Evolutionary conservation across 2,113 vertebrate species (phyloP).

Genomic region (Myanophis thanlyinensis): DNA sequence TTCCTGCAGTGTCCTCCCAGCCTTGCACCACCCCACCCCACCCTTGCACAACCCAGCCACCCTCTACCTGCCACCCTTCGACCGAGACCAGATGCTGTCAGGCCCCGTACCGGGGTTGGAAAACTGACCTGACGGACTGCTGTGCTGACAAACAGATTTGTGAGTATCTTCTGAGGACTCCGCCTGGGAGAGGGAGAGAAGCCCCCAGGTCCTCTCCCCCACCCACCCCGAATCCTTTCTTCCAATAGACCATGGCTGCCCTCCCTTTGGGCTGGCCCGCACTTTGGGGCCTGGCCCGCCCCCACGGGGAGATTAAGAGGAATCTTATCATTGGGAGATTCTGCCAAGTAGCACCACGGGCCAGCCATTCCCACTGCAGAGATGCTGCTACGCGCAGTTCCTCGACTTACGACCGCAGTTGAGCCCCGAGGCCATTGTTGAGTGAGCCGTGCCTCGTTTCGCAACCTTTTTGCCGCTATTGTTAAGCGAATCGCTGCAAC

Average conservation of each 20-base stretch:
- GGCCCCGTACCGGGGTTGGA: conserved; percentile 60
- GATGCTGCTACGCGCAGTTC: neutral
- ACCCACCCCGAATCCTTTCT: too few relatives aligned
- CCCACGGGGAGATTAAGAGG: neutral
- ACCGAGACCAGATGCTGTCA: conserved; percentile 36
- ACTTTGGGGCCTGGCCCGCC: neutral
- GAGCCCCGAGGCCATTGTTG: neutral
- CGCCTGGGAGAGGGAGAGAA: neutral
- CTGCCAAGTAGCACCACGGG: neutral
- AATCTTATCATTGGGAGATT: neutral
- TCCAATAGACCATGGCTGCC: neutral
- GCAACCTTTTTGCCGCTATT: neutral
- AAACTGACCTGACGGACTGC: conserved; percentile 59
- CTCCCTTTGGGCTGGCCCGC: neutral
- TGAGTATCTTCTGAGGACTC: conserved; percentile 46
- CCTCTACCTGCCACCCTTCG: conserved; percentile 48
- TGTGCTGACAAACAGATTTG: conserved; percentile 61
- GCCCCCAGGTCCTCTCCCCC: rapidly evolving
- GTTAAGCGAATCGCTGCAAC: neutral
- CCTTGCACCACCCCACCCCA: neutral
- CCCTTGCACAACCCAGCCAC: neutral
- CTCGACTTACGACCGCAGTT: neutral
- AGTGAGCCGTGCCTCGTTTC: neutral
- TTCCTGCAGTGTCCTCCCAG: neutral
- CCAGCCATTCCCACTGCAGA: too few relatives aligned